These are phyloP conservation scores for Gopherus evgoodei DNA, from an alignment of 2,113 vertebrate species.

Conservation along the genomic window DNA sequence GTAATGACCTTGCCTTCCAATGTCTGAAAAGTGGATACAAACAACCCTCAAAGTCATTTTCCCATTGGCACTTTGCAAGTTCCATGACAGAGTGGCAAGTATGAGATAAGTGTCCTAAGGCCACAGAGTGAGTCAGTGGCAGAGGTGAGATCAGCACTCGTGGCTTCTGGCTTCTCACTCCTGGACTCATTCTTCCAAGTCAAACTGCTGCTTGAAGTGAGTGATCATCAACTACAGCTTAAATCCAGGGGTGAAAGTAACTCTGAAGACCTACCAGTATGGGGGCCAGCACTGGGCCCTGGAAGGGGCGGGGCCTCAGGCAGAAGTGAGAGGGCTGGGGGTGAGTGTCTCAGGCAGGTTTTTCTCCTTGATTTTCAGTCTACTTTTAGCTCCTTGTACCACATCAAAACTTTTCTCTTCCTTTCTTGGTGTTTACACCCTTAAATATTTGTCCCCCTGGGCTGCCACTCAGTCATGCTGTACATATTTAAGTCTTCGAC, in stretches of 20 bases:
- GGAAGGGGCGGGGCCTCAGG: too few species aligned
- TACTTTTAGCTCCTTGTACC: background rate
- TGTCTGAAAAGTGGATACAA: background rate
- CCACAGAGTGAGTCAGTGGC: background rate
- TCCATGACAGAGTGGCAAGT: background rate
- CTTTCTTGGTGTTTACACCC: fast-evolving
- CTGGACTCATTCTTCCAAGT: background rate
- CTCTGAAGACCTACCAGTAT: too few species aligned
- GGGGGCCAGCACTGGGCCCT: too few species aligned
- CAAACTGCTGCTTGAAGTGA: background rate
- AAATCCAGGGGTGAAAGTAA: background rate
- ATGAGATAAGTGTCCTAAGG: background rate
- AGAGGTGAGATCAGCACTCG: background rate
- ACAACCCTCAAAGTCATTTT: background rate
- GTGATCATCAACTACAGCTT: background rate
- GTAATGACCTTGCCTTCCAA: background rate
- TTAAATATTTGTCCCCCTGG: background rate
- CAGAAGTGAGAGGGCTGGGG: too few species aligned
- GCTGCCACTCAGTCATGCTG: background rate
- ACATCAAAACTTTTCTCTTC: background rate
- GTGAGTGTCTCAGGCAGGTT: background rate
- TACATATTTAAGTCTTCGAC: background rate
- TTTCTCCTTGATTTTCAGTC: background rate
- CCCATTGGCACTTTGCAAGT: background rate
- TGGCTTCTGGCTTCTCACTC: background rate